A percentile compares a stretch with the other conserved stretches of the same genome.
These are phyloP conservation scores for Copsychus sechellarum DNA, from an alignment of 2,113 vertebrate genomes.

Conservation along the genomic window DNA sequence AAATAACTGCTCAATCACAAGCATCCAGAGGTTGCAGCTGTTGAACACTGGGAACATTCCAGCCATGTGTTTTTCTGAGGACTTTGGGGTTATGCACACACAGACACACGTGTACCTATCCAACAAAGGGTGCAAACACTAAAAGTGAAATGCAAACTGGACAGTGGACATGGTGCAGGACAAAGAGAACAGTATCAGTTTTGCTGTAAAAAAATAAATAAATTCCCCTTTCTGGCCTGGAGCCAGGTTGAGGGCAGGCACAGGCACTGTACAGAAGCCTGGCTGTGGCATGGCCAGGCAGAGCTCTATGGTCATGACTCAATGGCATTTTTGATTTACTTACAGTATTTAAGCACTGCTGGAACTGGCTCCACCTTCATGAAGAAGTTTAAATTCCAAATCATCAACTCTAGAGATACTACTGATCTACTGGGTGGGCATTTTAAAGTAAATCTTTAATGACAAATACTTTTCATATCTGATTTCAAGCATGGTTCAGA, in stretches of 20 bases:
- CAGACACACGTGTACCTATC: background rate
- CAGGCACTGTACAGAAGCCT: background rate
- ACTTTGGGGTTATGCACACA: background rate
- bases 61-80: background rate
- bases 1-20: constrained; percentile 47
- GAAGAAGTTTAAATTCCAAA: background rate
- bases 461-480: background rate
- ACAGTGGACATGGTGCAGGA: background rate
- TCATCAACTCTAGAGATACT: background rate
- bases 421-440: background rate
- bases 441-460: background rate
- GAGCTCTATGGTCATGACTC: background rate
- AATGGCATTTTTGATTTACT: background rate
- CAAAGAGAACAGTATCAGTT: background rate
- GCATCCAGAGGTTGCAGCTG: constrained; percentile 23
- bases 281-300: background rate
- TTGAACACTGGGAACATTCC: background rate
- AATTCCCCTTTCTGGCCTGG: background rate
- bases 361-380: background rate
- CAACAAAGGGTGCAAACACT: background rate
- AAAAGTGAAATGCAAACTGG: constrained; percentile 23
- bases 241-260: constrained; percentile 29
- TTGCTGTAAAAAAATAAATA: constrained; percentile 66
- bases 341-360: background rate
- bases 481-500: constrained; percentile 18